phyloP scores from a whole-genome alignment of 2,113 vertebrate species.

The Thryonomys swinderianus region DNA sequence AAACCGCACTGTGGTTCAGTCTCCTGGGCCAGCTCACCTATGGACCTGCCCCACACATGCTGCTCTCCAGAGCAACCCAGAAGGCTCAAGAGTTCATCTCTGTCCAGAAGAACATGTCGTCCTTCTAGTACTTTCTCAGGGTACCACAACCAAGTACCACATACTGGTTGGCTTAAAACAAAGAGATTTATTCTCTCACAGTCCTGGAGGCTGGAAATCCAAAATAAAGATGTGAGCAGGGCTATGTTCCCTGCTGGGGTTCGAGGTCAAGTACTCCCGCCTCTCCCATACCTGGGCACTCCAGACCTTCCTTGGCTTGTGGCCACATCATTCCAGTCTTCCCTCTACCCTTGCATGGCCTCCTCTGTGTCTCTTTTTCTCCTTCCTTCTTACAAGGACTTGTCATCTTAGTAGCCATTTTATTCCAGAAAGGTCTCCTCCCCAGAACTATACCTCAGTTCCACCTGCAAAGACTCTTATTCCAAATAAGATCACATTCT shows the following conservation, averaged over 20 bases:
- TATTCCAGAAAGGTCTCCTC: background rate
- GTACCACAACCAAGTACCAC: background rate
- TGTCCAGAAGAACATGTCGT: no score
- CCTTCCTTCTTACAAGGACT: background rate
- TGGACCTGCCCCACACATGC: no score
- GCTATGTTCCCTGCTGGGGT: background rate
- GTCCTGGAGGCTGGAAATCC: background rate
- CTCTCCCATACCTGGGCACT: background rate
- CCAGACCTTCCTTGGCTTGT: background rate
- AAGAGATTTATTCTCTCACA: background rate
- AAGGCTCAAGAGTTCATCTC: fast-evolving
- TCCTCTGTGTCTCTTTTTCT: background rate
- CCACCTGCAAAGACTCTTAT: background rate
- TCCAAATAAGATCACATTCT: background rate
- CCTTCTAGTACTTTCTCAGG: background rate
- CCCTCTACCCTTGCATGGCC: fast-evolving
- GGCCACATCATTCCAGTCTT: background rate
- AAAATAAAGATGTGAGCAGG: background rate
- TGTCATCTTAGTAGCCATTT: background rate
- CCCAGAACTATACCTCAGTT: background rate
- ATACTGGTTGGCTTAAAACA: background rate
- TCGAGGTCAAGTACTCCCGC: background rate
- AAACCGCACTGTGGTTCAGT: background rate
- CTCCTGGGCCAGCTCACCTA: background rate
- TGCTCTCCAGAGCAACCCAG: background rate